phyloP scores from a whole-genome alignment of 2,797 vertebrate species.

The Gymnothorax reevesii region DNA sequence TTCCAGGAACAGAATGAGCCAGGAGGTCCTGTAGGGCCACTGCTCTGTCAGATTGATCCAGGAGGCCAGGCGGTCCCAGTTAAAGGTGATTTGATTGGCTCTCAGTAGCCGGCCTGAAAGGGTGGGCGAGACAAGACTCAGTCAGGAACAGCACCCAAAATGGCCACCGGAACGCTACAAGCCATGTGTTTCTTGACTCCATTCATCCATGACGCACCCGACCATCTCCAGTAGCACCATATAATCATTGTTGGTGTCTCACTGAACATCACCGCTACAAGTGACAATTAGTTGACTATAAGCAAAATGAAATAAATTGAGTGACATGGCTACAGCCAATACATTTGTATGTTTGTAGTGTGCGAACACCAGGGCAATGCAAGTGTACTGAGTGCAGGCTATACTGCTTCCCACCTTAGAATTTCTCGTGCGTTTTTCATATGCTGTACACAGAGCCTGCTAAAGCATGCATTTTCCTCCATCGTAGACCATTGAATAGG shows the following conservation, averaged over 20 bases:
- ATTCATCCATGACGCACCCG: background rate
- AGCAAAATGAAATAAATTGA: no score
- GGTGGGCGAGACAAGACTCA: background rate
- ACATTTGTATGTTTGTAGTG: background rate
- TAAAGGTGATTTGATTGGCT: conserved; percentile 96
- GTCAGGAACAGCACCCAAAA: background rate
- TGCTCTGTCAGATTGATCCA: conserved; percentile 99
- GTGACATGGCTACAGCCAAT: background rate
- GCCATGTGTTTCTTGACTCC: no score
- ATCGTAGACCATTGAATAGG: no score
- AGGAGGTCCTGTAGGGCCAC: conserved; percentile 96
- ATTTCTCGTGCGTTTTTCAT: no score
- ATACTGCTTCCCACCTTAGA: no score
- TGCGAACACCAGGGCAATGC: no score
- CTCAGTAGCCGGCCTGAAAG: conserved; percentile 84
- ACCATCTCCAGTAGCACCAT: background rate
- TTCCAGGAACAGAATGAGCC: conserved; percentile 92
- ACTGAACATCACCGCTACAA: background rate
- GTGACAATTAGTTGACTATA: no score
- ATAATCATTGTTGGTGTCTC: background rate
- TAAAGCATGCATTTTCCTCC: no score
- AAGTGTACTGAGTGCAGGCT: no score
- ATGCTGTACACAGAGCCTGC: no score
- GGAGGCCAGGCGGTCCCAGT: conserved; percentile 93
- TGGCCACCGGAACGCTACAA: background rate